phyloP scores from a whole-genome alignment of 2,113 vertebrate species.

The Dermatemys mawii region DNA sequence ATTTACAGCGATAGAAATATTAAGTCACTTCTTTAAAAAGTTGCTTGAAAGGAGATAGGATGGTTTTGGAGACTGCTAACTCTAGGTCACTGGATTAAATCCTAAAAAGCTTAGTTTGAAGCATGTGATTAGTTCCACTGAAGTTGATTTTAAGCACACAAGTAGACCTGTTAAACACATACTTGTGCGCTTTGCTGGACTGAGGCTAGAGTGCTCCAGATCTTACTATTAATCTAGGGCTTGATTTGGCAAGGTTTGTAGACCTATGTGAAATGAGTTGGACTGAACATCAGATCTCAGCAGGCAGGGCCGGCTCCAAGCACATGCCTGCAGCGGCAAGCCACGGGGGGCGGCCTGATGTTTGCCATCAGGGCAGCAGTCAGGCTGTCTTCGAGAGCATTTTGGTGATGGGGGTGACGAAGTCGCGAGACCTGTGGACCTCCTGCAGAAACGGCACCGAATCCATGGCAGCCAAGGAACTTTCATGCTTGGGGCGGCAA shows the following conservation, averaged over 20 bases:
- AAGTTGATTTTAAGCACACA: too few species aligned
- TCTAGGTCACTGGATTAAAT: neutral
- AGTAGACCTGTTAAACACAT: neutral
- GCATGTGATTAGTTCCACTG: neutral
- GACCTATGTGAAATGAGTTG: neutral
- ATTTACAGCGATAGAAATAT: neutral
- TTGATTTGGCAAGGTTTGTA: neutral
- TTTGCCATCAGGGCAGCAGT: too few species aligned
- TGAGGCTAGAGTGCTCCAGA: neutral
- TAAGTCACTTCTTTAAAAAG: neutral
- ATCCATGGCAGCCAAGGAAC: too few species aligned
- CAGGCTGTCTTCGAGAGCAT: too few species aligned
- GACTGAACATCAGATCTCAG: neutral
- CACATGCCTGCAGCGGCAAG: too few species aligned
- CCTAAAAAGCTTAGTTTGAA: neutral
- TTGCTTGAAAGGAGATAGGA: neutral
- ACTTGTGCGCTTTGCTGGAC: neutral
- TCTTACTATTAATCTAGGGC: neutral
- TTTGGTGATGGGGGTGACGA: too few species aligned
- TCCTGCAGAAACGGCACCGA: too few species aligned
- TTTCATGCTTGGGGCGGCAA: too few species aligned
- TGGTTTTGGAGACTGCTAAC: neutral
- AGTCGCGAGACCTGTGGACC: too few species aligned
- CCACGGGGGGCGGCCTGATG: too few species aligned
- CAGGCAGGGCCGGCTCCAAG: too few species aligned